Percentiles rank a stretch among this genome's conserved stretches.
Conservation (phyloP, 2,888 invertebrate species). For the Drosophila demipolita region DNA sequence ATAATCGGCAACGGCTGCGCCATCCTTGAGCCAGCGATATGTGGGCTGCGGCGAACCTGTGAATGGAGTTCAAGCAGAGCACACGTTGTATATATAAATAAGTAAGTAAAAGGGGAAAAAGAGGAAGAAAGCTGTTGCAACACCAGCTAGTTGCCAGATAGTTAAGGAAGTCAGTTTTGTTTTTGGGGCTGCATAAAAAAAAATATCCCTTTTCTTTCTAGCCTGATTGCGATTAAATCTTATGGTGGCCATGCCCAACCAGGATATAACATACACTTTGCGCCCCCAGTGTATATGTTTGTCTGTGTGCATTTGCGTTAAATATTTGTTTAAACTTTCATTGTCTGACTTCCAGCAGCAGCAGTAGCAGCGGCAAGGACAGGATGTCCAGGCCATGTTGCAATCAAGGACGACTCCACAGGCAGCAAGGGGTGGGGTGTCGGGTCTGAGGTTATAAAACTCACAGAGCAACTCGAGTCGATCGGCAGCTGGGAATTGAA, state of each 20-base stretch:
- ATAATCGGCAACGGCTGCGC: constrained; percentile 91
- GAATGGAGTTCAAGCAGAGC: constrained; percentile 36
- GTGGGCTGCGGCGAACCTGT: constrained; percentile 92
- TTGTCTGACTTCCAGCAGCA: constrained; percentile 35
- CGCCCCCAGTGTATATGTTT: constrained; percentile 14
- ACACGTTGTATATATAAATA: constrained; percentile 4
- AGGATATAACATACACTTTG: constrained; percentile 59
- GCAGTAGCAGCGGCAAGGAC: constrained; percentile 15
- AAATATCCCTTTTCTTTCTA: constrained; percentile 14
- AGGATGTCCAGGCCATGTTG: constrained; percentile 29
- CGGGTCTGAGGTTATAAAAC: constrained; percentile 3
- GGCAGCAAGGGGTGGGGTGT: background rate
- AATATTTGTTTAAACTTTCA: constrained; percentile 68
- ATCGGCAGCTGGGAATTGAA: constrained; percentile 39
- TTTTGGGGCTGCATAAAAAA: constrained; percentile 38
- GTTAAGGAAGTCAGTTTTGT: too few species aligned
- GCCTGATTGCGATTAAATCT: constrained; percentile 67
- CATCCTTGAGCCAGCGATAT: constrained; percentile 97
- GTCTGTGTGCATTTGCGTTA: constrained; percentile 15
- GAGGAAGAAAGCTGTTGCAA: background rate
- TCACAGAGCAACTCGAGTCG: constrained; percentile 42
- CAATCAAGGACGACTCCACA: background rate
- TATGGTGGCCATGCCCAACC: constrained; percentile 43
- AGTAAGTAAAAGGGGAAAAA: background rate
- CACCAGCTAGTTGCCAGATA: background rate